Conservation (phyloP, 2,113 vertebrate species). For the Sus scrofa region DNA sequence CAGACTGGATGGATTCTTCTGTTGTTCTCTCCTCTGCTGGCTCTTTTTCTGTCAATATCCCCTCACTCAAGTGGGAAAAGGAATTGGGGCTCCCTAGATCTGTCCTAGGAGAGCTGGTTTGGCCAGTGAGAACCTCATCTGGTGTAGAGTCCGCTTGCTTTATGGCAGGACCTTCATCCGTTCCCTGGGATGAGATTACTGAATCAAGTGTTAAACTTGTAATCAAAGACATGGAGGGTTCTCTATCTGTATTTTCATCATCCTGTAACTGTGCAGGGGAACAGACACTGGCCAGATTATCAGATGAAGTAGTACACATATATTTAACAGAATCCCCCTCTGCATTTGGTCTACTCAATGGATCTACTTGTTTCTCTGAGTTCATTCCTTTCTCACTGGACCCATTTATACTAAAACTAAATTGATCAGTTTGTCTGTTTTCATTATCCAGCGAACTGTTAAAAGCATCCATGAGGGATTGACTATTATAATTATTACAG, state of each 20-base stretch:
- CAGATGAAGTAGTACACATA: slow-evolving; percentile 80
- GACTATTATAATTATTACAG: slow-evolving; percentile 86
- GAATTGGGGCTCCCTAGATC: slow-evolving; percentile 79
- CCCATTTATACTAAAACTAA: slow-evolving; percentile 87
- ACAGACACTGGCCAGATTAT: slow-evolving; percentile 79
- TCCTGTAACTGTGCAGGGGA: slow-evolving; percentile 83
- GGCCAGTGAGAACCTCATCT: slow-evolving; percentile 79
- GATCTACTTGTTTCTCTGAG: slow-evolving; percentile 86
- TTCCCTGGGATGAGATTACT: slow-evolving; percentile 82
- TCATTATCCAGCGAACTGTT: slow-evolving; percentile 89
- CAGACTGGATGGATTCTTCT: slow-evolving; percentile 77
- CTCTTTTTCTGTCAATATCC: slow-evolving; percentile 56
- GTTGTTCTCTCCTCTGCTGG: slow-evolving; percentile 76
- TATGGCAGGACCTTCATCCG: slow-evolving; percentile 76
- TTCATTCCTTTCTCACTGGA: slow-evolving; percentile 85
- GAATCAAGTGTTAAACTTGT: slow-evolving; percentile 82
- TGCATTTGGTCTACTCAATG: slow-evolving; percentile 74
- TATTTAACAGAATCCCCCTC: slow-evolving; percentile 82
- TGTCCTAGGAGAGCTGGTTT: slow-evolving; percentile 81
- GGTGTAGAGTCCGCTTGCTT: slow-evolving; percentile 79
- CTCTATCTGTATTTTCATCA: slow-evolving; percentile 83
- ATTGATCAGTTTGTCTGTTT: slow-evolving; percentile 85
- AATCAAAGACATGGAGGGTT: slow-evolving; percentile 75
- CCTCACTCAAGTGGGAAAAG: slow-evolving; percentile 77
- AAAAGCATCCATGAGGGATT: slow-evolving; percentile 86